Base-by-base conservation (phyloP, 2,797 vertebrate genomes). In the Darevskia mixta region DNA sequence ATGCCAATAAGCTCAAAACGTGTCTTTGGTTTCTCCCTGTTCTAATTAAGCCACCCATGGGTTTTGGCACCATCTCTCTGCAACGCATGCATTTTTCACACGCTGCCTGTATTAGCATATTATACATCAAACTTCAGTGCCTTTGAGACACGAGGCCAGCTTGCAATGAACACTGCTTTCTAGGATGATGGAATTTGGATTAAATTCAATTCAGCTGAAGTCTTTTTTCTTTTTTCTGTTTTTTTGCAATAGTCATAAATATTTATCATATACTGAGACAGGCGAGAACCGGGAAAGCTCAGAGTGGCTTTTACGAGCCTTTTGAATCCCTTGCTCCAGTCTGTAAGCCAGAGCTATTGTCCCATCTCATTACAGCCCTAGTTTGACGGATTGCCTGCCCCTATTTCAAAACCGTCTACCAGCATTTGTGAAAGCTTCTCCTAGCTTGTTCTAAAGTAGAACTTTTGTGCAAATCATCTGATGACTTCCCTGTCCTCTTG, bases 201-300 rank as follows among this genome's bases (percentile, higher is more conserved):
- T 87, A 79, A 86, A 83, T 73, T 83, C n/a, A 88, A 64, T 85
- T 88, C 77, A 5, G 25, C 83, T 80, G 55, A 85, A 79, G 41
- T 87, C 79, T 80, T 64, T 64, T 20, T 41, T 43, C 32, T 78
- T 9, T 76, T 38, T 41, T 25, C 61, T 8, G 27, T 38, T 58
- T 25, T 77, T 8, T 89, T 64, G n/a, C 84, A 61, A n/a, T 25
- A 5, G 85, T 87, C 41, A 80, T 87, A 90, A 82, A 82, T 79
- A 87, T 80, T 76, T 76, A 84, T 79, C 29, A 4, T 79, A n/a
- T 73, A 32, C 23, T 2, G 32, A 79, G 41, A 81, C 69, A 78
- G 32, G 10, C 43, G 9, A 64, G 79, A 82, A 78, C 49, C 0
- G 11, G 49, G 23, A 77, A 73, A 61, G 35, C 41, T 78, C 38